A percentile compares a stretch with the other conserved stretches of the same genome.
These are phyloP conservation scores for Bubo scandiacus DNA, from an alignment of 2,113 vertebrate genomes.

Conservation along the genomic window DNA sequence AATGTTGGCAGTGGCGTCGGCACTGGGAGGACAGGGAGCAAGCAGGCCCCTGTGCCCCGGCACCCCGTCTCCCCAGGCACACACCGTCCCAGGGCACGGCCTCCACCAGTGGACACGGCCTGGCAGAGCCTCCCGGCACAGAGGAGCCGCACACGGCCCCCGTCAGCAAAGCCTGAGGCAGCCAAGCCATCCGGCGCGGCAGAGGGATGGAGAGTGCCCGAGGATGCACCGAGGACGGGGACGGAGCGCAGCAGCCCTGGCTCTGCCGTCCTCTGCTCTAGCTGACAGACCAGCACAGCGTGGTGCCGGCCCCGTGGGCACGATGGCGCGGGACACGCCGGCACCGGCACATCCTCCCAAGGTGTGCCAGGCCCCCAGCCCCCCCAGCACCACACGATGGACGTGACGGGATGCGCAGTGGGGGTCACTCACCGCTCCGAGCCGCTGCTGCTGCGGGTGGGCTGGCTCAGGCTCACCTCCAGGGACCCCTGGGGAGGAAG, in stretches of 20 bases:
- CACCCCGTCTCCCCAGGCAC: background rate
- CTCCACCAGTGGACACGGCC: background rate
- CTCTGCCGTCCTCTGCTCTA: background rate
- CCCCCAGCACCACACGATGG: accelerated
- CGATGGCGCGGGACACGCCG: background rate
- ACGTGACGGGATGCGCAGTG: accelerated
- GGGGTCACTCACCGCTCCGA: constrained; percentile 85
- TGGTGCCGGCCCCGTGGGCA: background rate
- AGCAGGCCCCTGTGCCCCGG: background rate
- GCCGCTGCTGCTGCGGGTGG: constrained; percentile 81
- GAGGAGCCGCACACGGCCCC: background rate
- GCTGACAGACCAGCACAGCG: background rate
- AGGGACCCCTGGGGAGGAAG: constrained; percentile 77
- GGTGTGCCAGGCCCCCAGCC: background rate
- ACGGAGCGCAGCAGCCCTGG: accelerated
- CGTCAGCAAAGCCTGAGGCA: background rate
- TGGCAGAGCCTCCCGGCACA: background rate
- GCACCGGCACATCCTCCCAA: background rate
- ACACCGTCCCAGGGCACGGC: accelerated
- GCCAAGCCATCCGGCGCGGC: accelerated
- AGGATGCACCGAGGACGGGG: background rate
- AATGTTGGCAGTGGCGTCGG: constrained; percentile 50
- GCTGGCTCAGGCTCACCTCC: constrained; percentile 89
- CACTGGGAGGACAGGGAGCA: constrained; percentile 7
- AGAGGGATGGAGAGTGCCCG: background rate